Base-by-base conservation (phyloP, 2,888 invertebrate genomes). In the Chironomus tentans region DNA sequence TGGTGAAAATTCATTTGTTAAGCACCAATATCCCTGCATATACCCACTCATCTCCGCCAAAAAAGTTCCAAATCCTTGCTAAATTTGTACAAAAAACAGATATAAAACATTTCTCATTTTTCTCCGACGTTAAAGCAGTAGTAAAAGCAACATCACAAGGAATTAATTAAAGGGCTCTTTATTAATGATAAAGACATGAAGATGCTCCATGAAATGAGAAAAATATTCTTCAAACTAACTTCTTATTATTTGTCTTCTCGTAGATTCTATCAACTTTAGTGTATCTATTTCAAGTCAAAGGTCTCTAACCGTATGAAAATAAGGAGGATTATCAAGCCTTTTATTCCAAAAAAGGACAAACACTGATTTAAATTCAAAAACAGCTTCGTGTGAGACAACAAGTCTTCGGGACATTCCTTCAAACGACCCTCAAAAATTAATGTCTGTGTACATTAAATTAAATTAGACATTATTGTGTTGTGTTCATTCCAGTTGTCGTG, bases 131-230 rank as follows among this genome's bases (percentile, higher is more conserved):
- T 38, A 38, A 38, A 38, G 38, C 10, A 38, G 38, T 2, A 38
- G 38, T 38, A 38, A 38, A 38, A 38, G 38, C 10, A 38, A 38
- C 38, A 38, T 38, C 38, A 38, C 38, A 47, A 70, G 21, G 48
- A 70, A 70, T 70, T 70, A 70, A 70, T 70, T 70, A 70, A 70
- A 70, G 47, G 70, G 48, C 70, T 70, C 70, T 70, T 70, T 70
- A 70, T 70, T 70, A 70, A 48, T 70, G 48, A 70, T 68, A 38
- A 68, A 68, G 15, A 68, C 28, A 46, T 56, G 56, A 56, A 56
- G 56, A 56, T 56, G 56, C 18, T 56, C 18, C 18, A 18, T 56
- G 7, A 56, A 18, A 56, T 56, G 15, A 46, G 18, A 65, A 22
- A 28, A 38, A 10, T 38, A 38, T 38, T 38, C 38, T 38, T 10